Evolutionary conservation across 2,888 invertebrate species (phyloP).

Genomic region (Mythimna pallens): DNA sequence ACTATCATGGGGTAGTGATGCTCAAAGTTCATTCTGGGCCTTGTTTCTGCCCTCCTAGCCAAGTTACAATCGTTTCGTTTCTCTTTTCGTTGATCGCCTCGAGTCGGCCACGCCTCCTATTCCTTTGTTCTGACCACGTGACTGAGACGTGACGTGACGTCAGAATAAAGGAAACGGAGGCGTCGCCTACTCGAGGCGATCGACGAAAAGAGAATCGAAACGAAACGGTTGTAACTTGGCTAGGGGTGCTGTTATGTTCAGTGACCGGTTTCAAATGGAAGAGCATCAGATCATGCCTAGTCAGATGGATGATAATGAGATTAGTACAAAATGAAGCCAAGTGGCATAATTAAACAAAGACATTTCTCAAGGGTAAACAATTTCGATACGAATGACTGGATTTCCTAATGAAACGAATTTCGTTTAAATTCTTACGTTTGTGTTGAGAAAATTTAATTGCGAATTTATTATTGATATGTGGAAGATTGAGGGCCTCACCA

Average conservation of each 20-base stretch:
- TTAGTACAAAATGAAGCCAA: conserved; percentile 12
- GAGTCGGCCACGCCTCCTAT: too few species aligned
- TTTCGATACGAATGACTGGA: not conserved
- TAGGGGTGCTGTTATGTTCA: conserved; percentile 18
- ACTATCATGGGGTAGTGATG: conserved; percentile 14
- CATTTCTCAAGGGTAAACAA: conserved; percentile 6
- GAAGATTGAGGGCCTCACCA: too few species aligned
- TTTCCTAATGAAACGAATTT: not conserved
- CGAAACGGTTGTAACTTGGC: too few species aligned
- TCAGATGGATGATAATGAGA: conserved; percentile 15
- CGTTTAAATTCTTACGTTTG: not conserved
- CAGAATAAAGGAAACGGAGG: too few species aligned
- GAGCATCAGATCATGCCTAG: conserved; percentile 27
- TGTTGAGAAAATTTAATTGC: not conserved
- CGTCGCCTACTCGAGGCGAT: too few species aligned
- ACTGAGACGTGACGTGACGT: too few species aligned
- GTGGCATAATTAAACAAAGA: conserved; percentile 11
- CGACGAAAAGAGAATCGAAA: too few species aligned
- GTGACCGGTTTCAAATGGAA: conserved; percentile 20
- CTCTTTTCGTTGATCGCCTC: too few species aligned
- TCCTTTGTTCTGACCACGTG: too few species aligned
- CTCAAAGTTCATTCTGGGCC: conserved; percentile 24
- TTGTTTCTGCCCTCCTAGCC: too few species aligned
- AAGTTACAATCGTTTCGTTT: too few species aligned
- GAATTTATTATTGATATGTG: not conserved